A percentile compares a stretch with the other conserved stretches of the same genome.
Evolutionary conservation across 1,140 invertebrate genomes (phyloP).

Genomic region (Holcopasites calliopsidis): DNA sequence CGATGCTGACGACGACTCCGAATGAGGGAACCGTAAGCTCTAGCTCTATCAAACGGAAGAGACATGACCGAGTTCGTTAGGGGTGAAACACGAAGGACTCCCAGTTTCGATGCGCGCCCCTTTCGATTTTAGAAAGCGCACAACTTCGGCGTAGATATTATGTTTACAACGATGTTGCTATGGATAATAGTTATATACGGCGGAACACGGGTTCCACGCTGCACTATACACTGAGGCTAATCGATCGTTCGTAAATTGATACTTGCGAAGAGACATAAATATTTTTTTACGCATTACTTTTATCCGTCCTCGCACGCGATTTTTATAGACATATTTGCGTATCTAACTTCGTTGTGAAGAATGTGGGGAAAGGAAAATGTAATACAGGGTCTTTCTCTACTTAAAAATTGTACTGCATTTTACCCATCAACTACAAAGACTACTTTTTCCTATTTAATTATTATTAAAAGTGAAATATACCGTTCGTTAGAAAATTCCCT

Average conservation of each 20-base stretch:
- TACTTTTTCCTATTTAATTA: too few species aligned
- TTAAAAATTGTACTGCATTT: too few species aligned
- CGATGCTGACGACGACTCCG: conserved; percentile 17
- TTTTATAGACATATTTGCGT: not conserved
- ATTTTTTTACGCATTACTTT: not conserved
- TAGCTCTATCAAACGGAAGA: conserved; percentile 19
- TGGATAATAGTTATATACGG: not conserved
- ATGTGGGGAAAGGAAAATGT: too few species aligned
- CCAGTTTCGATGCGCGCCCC: not conserved
- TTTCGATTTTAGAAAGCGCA: not conserved
- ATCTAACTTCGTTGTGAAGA: not conserved
- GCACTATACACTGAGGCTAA: conserved; percentile 3
- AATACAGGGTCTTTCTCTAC: too few species aligned
- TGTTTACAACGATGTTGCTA: conserved; percentile 30
- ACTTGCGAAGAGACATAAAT: not conserved
- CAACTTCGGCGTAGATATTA: not conserved
- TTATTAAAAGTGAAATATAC: not conserved
- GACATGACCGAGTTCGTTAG: conserved; percentile 1
- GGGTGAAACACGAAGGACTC: not conserved
- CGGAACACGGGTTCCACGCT: not conserved
- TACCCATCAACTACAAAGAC: too few species aligned
- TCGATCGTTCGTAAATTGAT: conserved; percentile 14
- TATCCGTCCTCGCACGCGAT: not conserved
- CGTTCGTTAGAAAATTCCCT: not conserved
- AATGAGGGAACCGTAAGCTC: conserved; percentile 11